A percentile compares a stretch with the other conserved stretches of the same genome.
These are phyloP conservation scores for Chaetodon auriga DNA, from an alignment of 2,113 vertebrate species.

Conservation along the genomic window DNA sequence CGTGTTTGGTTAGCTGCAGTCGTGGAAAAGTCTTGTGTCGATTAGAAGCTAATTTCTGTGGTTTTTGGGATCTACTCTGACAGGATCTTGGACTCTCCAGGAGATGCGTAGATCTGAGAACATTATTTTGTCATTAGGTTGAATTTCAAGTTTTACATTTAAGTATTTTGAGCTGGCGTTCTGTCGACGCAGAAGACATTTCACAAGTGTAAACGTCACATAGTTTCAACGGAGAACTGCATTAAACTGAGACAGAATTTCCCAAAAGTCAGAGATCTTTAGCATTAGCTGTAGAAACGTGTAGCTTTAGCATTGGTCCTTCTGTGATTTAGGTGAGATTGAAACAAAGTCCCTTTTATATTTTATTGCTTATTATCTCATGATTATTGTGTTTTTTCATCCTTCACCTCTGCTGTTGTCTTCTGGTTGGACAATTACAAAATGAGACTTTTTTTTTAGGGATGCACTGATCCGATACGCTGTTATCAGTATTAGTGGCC, in stretches of 20 bases:
- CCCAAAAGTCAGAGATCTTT: not conserved
- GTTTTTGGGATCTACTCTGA: not conserved
- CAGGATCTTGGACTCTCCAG: not conserved
- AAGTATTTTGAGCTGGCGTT: not conserved
- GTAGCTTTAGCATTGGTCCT: not conserved
- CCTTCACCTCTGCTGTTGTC: not conserved
- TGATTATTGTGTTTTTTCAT: not conserved
- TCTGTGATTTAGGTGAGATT: not conserved
- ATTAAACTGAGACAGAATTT: not conserved
- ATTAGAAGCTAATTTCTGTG: not conserved
- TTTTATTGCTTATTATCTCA: slow-evolving; percentile 1
- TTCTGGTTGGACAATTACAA: not conserved
- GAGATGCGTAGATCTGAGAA: not conserved
- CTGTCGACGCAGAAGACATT: not conserved
- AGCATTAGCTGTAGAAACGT: not conserved
- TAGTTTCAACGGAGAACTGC: not conserved
- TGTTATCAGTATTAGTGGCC: not conserved
- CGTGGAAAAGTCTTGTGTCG: not conserved
- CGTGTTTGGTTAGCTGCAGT: not conserved
- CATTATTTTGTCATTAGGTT: not conserved
- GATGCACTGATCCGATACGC: not conserved
- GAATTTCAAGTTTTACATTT: not conserved
- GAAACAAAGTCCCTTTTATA: not conserved
- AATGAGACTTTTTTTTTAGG: not conserved
- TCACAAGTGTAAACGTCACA: not conserved